Evolutionary conservation across 2,888 invertebrate species (phyloP), one percentile per base, ranked within the genome.

Genomic region (Meghimatium bilineatum): DNA sequence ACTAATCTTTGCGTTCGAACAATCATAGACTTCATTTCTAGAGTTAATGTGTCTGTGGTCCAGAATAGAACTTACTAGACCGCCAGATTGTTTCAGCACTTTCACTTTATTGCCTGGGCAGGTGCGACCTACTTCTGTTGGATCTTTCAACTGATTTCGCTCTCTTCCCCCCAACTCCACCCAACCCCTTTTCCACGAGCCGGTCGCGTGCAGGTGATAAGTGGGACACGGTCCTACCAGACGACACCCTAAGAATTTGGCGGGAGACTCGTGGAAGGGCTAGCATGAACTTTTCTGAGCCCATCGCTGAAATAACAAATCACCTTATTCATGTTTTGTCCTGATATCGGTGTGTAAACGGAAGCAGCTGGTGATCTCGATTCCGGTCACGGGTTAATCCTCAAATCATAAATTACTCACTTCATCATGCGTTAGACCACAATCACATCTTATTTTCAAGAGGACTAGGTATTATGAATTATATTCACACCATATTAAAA

Each of bases 201-300:
- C 82, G 71, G 77, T 82, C 82, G 76, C 82, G 82, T 77, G 82
- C 82, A 77, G 82, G 82, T 77, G 82, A 77, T 82, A 82, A 77
- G 69, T 76, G 82, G 32, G n/a, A 52, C 56, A 8, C 36, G 23
- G 49, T 52, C n/a, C 36, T 49, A 44, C n/a, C 60, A 75, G 52
- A 49, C 32, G 66, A 75, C 75, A 66, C 49, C 63, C 26, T 0
- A n/a, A 60, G 72, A 80, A 80, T 82, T 75, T 75, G 82, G 82
- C 82, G 82, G 82, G 82, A 66, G 49, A 1, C 49, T 81, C 34
- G 23, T 12, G 44, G 26, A 26, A 23, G 14, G 69, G 56, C 10
- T 72, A 1, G 20, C 52, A 32, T 49, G 63, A 71, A 36, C 56
- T n/a, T 72, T 72, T 72, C 17, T 12, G 5, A n/a, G 38, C 29